These are phyloP conservation scores for Festucalex cinctus DNA, from an alignment of 2,113 vertebrate species.

Conservation along the genomic window DNA sequence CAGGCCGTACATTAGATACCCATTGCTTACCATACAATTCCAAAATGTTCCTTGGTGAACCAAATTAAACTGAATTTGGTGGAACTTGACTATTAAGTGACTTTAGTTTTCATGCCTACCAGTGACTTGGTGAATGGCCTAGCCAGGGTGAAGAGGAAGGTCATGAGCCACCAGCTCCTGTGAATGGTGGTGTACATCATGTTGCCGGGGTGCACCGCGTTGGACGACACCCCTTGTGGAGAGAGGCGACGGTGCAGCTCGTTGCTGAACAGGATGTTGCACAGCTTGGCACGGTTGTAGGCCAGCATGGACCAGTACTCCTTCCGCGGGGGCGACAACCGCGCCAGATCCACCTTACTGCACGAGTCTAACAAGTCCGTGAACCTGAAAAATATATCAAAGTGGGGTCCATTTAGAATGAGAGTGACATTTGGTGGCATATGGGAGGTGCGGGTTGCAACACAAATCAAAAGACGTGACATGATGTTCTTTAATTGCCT, in stretches of 20 bases:
- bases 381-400: slow-evolving; percentile 76
- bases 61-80: neutral
- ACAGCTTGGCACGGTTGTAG: slow-evolving; percentile 95
- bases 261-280: slow-evolving; percentile 89
- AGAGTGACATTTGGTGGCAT: slow-evolving; percentile 21
- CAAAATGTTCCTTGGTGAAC: neutral
- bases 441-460: slow-evolving; percentile 67
- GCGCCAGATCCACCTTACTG: slow-evolving; percentile 82
- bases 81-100: neutral
- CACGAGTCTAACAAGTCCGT: slow-evolving; percentile 83
- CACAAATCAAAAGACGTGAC: slow-evolving; percentile 94
- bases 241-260: slow-evolving; percentile 91
- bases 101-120: slow-evolving; percentile 75
- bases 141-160: slow-evolving; percentile 86
- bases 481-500: slow-evolving; percentile 96
- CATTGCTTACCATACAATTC: neutral
- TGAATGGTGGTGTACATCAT: slow-evolving; percentile 92
- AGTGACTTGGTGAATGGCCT: slow-evolving; percentile 96
- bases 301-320: slow-evolving; percentile 96
- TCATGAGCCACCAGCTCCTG: slow-evolving; percentile 91
- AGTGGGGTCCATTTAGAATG: slow-evolving; percentile 9
- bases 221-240: slow-evolving; percentile 82
- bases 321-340: slow-evolving; percentile 83
- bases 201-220: slow-evolving; percentile 91
- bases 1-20: neutral